phyloP scores from a whole-genome alignment of 2,797 vertebrate genomes.

The Pygocentrus nattereri region DNA sequence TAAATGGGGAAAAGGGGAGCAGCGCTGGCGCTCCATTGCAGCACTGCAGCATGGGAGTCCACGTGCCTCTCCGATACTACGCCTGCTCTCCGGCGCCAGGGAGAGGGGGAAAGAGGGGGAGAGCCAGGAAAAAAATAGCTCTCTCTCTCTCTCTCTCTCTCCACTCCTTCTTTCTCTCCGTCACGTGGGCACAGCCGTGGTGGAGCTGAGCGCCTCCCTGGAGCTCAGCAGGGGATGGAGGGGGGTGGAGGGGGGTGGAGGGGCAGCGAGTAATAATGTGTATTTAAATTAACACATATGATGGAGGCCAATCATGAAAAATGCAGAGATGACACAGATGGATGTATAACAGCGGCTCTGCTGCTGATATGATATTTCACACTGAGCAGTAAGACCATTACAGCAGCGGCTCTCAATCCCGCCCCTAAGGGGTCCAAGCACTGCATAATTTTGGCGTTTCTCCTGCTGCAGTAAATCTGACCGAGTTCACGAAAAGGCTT shows the following conservation, averaged over 20 bases:
- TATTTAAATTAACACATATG: slow-evolving; percentile 23
- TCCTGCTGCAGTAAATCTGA: neutral
- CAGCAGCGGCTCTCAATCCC: neutral
- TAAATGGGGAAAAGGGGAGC: slow-evolving; percentile 41
- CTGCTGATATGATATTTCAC: neutral
- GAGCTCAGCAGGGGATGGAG: slow-evolving; percentile 51
- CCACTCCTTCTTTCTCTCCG: slow-evolving; percentile 55
- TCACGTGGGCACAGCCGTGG: slow-evolving; percentile 72
- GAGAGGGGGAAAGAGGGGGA: neutral
- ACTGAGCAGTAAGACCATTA: no score
- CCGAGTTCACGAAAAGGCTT: neutral
- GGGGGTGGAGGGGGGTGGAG: slow-evolving; percentile 30
- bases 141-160: slow-evolving; percentile 21
- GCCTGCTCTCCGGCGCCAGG: slow-evolving; percentile 46
- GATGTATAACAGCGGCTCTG: neutral
- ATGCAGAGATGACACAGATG: neutral
- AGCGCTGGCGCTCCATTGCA: slow-evolving; percentile 76
- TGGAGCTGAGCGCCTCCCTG: slow-evolving; percentile 67
- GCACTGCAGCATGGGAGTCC: slow-evolving; percentile 77
- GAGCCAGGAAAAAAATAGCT: slow-evolving; percentile 18
- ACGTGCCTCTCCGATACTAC: slow-evolving; percentile 79
- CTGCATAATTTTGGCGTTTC: neutral
- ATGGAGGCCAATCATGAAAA: neutral
- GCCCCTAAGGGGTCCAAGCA: neutral
- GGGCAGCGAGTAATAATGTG: slow-evolving; percentile 5